phyloP scores from a whole-genome alignment of 1,140 invertebrate species.

The Aphidius ervi region DNA sequence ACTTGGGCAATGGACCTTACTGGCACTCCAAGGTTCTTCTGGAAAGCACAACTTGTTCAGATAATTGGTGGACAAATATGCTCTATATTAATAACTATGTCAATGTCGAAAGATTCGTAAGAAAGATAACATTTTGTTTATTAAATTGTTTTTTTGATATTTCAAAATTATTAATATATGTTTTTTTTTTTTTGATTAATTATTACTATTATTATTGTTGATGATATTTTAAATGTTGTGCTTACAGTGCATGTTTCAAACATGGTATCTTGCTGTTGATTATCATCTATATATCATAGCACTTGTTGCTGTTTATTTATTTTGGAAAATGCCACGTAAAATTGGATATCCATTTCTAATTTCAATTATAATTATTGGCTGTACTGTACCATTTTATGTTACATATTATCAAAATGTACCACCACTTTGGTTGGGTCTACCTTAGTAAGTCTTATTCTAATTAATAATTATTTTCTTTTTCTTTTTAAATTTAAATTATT shows the following conservation, averaged over 20 bases:
- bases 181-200: neutral
- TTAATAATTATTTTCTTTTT: neutral
- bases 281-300: constrained; percentile 55
- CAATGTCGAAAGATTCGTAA: constrained; percentile 36
- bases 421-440: constrained; percentile 28
- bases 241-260: constrained; percentile 56
- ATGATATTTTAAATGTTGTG: neutral
- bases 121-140: neutral
- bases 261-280: constrained; percentile 58
- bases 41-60: constrained; percentile 40
- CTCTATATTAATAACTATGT: constrained; percentile 59
- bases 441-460: constrained; percentile 29
- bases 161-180: neutral
- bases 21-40: constrained; percentile 33
- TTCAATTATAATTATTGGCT: constrained; percentile 23
- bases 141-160: neutral
- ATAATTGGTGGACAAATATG: constrained; percentile 59
- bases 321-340: constrained; percentile 42
- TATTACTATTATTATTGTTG: constrained; percentile 14
- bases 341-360: constrained; percentile 31
- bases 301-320: constrained; percentile 49
- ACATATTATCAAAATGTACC: constrained; percentile 29
- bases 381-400: constrained; percentile 26
- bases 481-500: neutral
- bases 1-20: constrained; percentile 39